phyloP scores from a whole-genome alignment of 2,797 vertebrate species.

The Neoniphon sammara region DNA sequence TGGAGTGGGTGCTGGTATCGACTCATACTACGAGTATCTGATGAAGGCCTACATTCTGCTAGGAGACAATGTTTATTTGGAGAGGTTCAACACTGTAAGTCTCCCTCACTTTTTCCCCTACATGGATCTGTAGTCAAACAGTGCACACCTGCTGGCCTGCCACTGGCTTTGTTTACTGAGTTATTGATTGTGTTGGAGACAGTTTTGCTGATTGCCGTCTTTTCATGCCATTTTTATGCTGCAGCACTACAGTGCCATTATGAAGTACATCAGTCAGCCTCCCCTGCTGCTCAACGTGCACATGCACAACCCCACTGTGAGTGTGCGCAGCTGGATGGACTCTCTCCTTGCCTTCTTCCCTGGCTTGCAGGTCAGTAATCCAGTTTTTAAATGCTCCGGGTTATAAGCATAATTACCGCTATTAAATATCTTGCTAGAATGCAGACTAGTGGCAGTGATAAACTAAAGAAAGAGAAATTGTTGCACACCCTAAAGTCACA shows the following conservation, averaged over 20 bases:
- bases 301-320: slow-evolving; percentile 90
- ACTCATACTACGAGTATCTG: slow-evolving; percentile 89
- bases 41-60: slow-evolving; percentile 90
- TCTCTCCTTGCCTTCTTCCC: slow-evolving; percentile 88
- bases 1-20: slow-evolving; percentile 87
- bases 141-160: background rate
- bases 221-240: slow-evolving; percentile 41
- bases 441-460: too few relatives aligned
- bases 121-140: background rate
- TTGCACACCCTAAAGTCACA: too few relatives aligned
- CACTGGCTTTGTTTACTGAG: background rate
- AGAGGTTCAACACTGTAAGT: slow-evolving; percentile 86
- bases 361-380: slow-evolving; percentile 82
- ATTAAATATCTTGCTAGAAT: too few relatives aligned
- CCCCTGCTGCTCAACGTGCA: slow-evolving; percentile 88
- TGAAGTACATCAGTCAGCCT: slow-evolving; percentile 90
- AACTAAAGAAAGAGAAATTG: too few relatives aligned
- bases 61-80: slow-evolving; percentile 85
- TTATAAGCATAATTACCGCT: background rate
- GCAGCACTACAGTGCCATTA: slow-evolving; percentile 89
- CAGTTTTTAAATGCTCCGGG: background rate
- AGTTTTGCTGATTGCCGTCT: slow-evolving; percentile 10
- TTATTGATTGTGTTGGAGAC: background rate
- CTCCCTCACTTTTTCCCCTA: background rate
- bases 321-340: slow-evolving; percentile 88